Percentiles rank a stretch among this genome's conserved stretches.
Evolutionary conservation across 2,113 vertebrate genomes (phyloP).

Genomic region (Uria lomvia): DNA sequence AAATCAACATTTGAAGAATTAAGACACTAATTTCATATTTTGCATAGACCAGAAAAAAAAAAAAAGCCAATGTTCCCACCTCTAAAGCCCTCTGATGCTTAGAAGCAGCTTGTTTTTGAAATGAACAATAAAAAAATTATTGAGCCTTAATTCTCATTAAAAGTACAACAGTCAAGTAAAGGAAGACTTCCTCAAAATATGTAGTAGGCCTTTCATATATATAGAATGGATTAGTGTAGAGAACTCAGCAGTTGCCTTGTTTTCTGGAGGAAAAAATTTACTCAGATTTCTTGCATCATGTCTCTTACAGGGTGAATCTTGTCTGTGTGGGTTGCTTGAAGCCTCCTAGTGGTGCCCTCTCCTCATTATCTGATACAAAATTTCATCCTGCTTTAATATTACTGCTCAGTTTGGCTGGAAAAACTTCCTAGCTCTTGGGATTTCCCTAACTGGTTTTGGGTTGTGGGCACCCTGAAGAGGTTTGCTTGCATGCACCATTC

Average conservation of each 20-base stretch:
- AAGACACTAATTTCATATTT: not conserved
- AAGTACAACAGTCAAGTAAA: not conserved
- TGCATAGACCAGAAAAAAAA: not conserved
- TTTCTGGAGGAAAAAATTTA: not conserved
- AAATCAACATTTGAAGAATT: not conserved
- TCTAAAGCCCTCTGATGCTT: not conserved
- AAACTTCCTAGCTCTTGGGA: not conserved
- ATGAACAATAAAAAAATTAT: not conserved
- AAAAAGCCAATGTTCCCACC: not conserved
- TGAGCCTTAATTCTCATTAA: not conserved
- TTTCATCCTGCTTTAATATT: not conserved
- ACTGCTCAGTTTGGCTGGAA: not conserved
- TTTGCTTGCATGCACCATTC: not conserved
- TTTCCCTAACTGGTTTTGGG: not conserved
- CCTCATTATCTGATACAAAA: not conserved
- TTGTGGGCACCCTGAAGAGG: not conserved
- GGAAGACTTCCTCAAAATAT: not conserved
- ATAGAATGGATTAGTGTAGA: not conserved
- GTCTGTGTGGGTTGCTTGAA: not conserved
- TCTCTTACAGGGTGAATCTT: not conserved
- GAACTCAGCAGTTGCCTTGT: not conserved
- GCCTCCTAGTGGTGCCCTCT: not conserved
- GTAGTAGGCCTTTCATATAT: not conserved
- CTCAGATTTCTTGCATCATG: not conserved
- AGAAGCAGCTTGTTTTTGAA: not conserved